Evolutionary conservation across 2,888 invertebrate species (phyloP), one percentile per base, ranked within the genome.

Genomic region (Melolontha melolontha): DNA sequence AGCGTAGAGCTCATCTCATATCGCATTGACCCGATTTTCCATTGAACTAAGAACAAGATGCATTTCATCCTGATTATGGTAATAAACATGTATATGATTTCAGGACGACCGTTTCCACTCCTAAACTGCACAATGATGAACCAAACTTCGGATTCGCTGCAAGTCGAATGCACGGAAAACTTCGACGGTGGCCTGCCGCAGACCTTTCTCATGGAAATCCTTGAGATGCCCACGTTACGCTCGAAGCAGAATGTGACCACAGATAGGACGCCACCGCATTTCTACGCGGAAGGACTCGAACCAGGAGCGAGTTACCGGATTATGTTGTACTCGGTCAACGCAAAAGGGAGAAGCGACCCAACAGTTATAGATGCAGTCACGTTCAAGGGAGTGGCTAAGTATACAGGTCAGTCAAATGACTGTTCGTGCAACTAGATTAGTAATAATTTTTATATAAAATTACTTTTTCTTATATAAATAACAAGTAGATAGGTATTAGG

Each of bases 141-240:
- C 84, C 93, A 95, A 83, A 95, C 95, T 66, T 87, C 90, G 72
- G 93, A 95, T 79, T 91, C 94, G 0, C 81, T 96, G 68, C 90
- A 92, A 81, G 92, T 96, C 55, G 94, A 94, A 74, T 96, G 96
- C 82, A 87, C 91, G 64, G 95, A 95, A 83, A 92, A 93, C 77
- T 94, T 94, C 83, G 93, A 94, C 78, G 95, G 95, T 51, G 95
- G 95, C 8, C 86, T 95, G 52, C 94, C 94, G 2, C 95, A 95
- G 83, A 91, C 90, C 77, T 95, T 95, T 84, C 87, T 93, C 71
- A 89, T 94, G 88, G 93, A 94, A 81, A 84, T 94, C 63, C 86
- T 92, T 59, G 92, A 93, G 79, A 81, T 92, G 72, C 91, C 91
- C 1, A 87, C 88, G 34, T 83, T 91, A 74, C 84, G 85, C 66